phyloP scores from a whole-genome alignment of 1,140 invertebrate species.

The Zelostemma sp. region DNA sequence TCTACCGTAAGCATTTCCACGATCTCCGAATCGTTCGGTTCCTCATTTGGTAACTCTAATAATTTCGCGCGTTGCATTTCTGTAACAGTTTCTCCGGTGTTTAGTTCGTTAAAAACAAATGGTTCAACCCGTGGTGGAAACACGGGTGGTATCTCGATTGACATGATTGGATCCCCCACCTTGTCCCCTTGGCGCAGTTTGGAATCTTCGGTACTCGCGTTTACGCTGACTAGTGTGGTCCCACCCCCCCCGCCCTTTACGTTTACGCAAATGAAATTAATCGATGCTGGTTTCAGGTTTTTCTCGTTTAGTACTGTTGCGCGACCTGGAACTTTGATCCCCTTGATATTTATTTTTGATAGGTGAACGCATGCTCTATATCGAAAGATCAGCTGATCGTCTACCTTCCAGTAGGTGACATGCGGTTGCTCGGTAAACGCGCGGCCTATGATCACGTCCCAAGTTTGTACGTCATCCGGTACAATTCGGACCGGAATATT shows the following conservation, averaged over 20 bases:
- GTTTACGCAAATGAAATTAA: conserved; percentile 20
- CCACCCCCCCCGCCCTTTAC: not conserved
- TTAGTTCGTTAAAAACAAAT: not conserved
- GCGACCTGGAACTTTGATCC: not conserved
- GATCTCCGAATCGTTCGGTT: too few species aligned
- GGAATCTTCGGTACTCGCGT: not conserved
- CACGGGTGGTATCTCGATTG: not conserved
- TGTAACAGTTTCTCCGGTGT: not conserved
- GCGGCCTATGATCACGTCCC: conserved; percentile 13
- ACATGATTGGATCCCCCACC: too few species aligned
- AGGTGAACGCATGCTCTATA: not conserved
- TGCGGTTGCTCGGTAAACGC: conserved; percentile 15
- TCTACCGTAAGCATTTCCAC: not conserved
- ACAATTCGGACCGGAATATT: conserved; percentile 18
- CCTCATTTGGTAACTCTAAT: conserved; percentile 43
- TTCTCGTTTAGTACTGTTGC: not conserved
- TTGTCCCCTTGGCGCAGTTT: not conserved
- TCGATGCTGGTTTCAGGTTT: conserved; percentile 8
- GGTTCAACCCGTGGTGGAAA: conserved; percentile 1
- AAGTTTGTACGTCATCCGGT: conserved; percentile 19
- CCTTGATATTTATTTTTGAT: not conserved
- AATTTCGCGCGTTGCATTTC: conserved; percentile 18
- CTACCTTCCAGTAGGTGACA: conserved; percentile 14
- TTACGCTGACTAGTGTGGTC: not conserved
- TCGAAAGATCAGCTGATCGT: conserved; percentile 12